Evolutionary conservation across 2,797 vertebrate species (phyloP).

Genomic region (Lacerta agilis): DNA sequence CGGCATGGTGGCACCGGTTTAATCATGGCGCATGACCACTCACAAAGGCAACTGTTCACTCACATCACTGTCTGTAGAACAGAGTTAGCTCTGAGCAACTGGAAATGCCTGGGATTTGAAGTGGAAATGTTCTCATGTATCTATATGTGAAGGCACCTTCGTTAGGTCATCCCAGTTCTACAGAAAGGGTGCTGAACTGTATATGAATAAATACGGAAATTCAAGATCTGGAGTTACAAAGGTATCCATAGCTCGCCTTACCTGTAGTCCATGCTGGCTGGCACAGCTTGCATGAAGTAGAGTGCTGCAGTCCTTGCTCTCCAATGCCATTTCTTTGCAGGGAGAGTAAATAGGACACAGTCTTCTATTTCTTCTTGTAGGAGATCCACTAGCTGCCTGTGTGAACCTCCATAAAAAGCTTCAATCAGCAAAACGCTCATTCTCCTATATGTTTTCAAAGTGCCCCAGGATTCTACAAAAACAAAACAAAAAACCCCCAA

Average conservation of each 20-base stretch:
- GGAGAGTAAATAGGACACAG: slow-evolving; percentile 83
- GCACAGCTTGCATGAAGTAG: slow-evolving; percentile 89
- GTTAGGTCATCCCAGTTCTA: neutral
- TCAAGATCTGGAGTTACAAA: neutral
- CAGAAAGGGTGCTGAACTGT: neutral
- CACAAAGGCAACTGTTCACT: neutral
- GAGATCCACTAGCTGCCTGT: slow-evolving; percentile 92
- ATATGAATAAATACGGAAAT: neutral
- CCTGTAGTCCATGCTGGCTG: slow-evolving; percentile 85
- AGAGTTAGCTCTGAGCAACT: neutral
- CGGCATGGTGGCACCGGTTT: neutral
- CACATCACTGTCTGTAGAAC: neutral
- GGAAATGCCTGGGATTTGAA: neutral
- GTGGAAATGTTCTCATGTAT: neutral
- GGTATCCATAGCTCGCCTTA: slow-evolving; percentile 57
- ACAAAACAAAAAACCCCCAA: neutral
- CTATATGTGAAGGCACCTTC: neutral
- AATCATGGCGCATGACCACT: neutral
- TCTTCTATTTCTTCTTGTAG: slow-evolving; percentile 80
- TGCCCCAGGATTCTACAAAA: slow-evolving; percentile 48
- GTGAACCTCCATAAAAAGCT: slow-evolving; percentile 93
- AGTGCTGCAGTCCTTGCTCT: slow-evolving; percentile 90
- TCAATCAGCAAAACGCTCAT: slow-evolving; percentile 90
- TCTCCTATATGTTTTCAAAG: slow-evolving; percentile 28
- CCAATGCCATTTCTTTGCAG: slow-evolving; percentile 98